Base-by-base conservation (phyloP, 2,888 invertebrate genomes). In the Papilio protenor region DNA sequence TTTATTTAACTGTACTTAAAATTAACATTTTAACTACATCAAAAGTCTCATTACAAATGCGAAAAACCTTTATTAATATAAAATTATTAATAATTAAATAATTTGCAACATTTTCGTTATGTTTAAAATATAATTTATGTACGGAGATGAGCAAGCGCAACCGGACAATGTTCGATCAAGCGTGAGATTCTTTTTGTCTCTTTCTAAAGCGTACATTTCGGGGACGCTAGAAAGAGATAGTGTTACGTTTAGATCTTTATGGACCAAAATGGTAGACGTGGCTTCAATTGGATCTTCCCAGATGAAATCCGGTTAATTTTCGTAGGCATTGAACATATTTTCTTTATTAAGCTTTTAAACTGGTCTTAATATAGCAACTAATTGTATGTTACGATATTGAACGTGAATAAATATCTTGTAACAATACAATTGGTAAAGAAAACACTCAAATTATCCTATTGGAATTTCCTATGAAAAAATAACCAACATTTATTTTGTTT, bases 111-210 rank as follows among this genome's bases (percentile, higher is more conserved):
- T 72, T 76, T 75, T 80, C 75, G 80, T 70, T 64, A 81, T 33
- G 5, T 72, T 55, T 73, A 8, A 61, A 66, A 81, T 83, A 85
- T 83, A 86, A 86, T 86, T 90, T 89, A 79, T 82, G 84, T 81
- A 80, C 82, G 80, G 81, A 71, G 91, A 91, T 91, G 92, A 90
- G 89, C 86, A 83, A 80, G 87, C 90, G 89, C 87, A 83, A 79
- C 85, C 85, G 91, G 92, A 91, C 90, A 91, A 87, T 89, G 92
- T 88, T 85, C 91, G 86, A 92, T 92, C 92, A 92, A 92, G 84
- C 88, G 85, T 87, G 88, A 85, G 86, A 87, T 80, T 85, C 83
- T 77, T 83, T 84, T 85, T 77, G 86, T 91, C 92, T 89, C 90
- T 83, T 77, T 92, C 88, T 73, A 79, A 69, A 85, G 40, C 64